phyloP scores from a whole-genome alignment of 2,888 invertebrate species.

The Luperina testacea region DNA sequence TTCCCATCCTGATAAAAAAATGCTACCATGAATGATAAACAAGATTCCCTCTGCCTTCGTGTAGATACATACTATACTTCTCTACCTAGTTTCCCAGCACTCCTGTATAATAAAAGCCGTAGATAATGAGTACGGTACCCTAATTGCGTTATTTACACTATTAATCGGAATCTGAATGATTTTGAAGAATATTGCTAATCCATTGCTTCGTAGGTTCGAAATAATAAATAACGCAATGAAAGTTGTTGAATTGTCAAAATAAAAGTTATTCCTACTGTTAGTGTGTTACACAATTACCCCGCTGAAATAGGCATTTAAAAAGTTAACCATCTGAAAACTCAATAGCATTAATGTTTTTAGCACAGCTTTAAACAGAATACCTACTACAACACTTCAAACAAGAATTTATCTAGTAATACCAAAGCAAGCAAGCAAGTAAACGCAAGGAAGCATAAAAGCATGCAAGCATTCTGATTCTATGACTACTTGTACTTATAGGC shows the following conservation, averaged over 20 bases:
- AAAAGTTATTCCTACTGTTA: too few relatives aligned
- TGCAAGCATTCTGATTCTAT: neutral
- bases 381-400: neutral
- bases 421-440: neutral
- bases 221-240: too few relatives aligned
- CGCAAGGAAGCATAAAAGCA: neutral
- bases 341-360: too few relatives aligned
- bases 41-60: neutral
- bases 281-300: too few relatives aligned
- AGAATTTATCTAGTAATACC: neutral
- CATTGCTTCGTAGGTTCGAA: too few relatives aligned
- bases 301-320: neutral
- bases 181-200: too few relatives aligned
- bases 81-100: neutral
- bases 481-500: too few relatives aligned
- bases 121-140: too few relatives aligned
- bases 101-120: neutral
- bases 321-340: neutral
- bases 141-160: too few relatives aligned
- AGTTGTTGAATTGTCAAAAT: too few relatives aligned
- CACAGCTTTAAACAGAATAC: neutral
- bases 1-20: too few relatives aligned
- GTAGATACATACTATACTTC: neutral
- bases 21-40: neutral
- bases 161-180: too few relatives aligned